Base-by-base conservation (phyloP, 1,140 invertebrate species). In the Drosophila sturtevanti region DNA sequence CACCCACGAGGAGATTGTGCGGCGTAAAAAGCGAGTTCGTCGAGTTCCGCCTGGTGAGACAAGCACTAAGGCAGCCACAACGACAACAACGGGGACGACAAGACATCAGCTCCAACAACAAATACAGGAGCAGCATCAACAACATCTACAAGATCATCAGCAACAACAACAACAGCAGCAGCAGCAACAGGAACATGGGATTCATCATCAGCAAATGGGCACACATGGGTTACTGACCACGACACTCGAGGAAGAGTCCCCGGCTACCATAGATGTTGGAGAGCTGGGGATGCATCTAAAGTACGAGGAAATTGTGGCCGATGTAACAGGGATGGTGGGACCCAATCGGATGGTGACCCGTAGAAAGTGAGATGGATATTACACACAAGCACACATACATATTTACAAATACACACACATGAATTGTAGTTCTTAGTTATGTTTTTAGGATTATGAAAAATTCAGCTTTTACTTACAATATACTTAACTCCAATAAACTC, bases 1-100 rank as follows among this genome's bases (percentile, higher is more conserved):
- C 61, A 92, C 91, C 6, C 91, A 92, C 59, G 90, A 91, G 54
- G 91, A 92, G 63, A 91, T 92, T 63, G 90, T 92, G 16, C 75
- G 81, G 0, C 76, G 91, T 27, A 92, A 92, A 61, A 91, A 92
- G 48, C 73, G 91, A 1, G 87, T 89, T 2, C 81, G 86, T 11
- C 84, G 84, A 3, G 67, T 89, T 4, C 84, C 84, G 1, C 67
- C 71, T 0, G 62, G 61, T 1, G 81, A 73, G 11, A 51, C 55
- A 2, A 65, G 60, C 16, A 54, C 63, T 7, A 81, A 80, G 52
- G 11, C 63, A 70, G n/a, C 58, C 22, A 27, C 4, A 16, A 59
- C 27, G 9, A 11, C 41, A 10, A 21, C 41, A 11, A 21, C 41
- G 41, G 41, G 41, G 10, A 44, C 41, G 14, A 21, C 16, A 11